Conservation (phyloP, 1,140 invertebrate genomes). For the Bombus vancouverensis region DNA sequence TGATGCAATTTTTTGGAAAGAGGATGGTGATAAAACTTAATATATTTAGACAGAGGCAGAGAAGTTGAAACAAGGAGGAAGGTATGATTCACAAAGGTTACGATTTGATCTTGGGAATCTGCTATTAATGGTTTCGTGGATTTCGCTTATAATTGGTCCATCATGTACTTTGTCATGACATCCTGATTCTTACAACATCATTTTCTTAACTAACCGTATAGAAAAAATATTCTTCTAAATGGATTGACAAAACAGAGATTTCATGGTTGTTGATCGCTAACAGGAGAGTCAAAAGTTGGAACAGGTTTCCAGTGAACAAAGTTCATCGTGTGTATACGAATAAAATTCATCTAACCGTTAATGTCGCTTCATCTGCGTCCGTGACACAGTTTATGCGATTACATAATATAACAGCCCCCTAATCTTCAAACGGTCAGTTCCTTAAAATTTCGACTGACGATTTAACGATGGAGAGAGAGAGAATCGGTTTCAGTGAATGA, state of each 20-base stretch:
- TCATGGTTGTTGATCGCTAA: not conserved
- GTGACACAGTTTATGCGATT: constrained; percentile 20
- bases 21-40: not conserved
- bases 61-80: not conserved
- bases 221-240: not conserved
- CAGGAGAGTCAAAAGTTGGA: not conserved
- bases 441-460: not conserved
- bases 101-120: not conserved
- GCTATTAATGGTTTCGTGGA: not conserved
- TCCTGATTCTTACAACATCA: not conserved
- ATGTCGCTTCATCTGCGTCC: not conserved
- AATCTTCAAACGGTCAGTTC: not conserved
- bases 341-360: constrained; percentile 3
- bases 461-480: not conserved
- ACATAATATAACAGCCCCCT: not conserved
- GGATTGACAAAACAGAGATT: not conserved
- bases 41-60: not conserved
- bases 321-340: not conserved
- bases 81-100: not conserved
- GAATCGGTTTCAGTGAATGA: not conserved
- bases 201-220: not conserved
- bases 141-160: not conserved
- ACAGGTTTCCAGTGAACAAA: constrained; percentile 3
- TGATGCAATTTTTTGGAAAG: not conserved
- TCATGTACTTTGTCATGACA: not conserved